Evolutionary conservation across 1,140 invertebrate species (phyloP), one percentile per base, ranked within the genome.

Genomic region (Alviniconcha marisindica): DNA sequence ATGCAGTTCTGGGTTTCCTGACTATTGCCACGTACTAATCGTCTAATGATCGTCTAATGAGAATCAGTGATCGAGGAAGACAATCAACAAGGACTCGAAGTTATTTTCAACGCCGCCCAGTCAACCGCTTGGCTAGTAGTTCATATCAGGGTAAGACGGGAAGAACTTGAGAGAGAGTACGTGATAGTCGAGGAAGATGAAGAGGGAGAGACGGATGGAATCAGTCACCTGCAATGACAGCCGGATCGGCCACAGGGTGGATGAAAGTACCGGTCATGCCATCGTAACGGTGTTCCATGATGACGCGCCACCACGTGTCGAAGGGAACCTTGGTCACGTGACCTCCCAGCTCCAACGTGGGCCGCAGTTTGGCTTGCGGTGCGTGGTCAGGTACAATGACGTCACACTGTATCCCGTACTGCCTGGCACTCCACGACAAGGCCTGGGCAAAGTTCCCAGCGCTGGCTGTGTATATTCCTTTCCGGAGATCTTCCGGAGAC

Each of bases 381-480:
- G 90, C 90, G 48, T 88, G 81, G 21, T 90, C 89, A 51, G 90
- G 91, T 3, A 89, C 87, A 10, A 92, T 42, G 21, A 91, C 82
- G 28, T 88, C 78, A 74, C 91, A 92, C 0, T 83, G 78, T 24
- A 91, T 69, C 0, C 60, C 74, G 10, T 83, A 42, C 51, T 87
- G 76, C 24, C 83, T 84, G 3, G 88, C 85, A 73, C 81, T 87
- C 88, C 89, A 90, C 15, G 91, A 87, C 87, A 90, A 69, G 5
- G 87, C 90, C 80, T 90, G 88, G n/a, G 89, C 90, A 85, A 92
- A 91, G 80, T 92, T 92, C 2, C 91, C 91, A n/a, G 89, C 88
- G 87, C 90, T 91, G 1, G 90, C 90, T 15, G 90, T 91, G 66
- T 88, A 91, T 12, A 92, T 87, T 14, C 90, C 90, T 40, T 86